These are phyloP conservation scores for Pterobdella sp. DNA, from an alignment of 2,888 invertebrate species.

Conservation along the genomic window DNA sequence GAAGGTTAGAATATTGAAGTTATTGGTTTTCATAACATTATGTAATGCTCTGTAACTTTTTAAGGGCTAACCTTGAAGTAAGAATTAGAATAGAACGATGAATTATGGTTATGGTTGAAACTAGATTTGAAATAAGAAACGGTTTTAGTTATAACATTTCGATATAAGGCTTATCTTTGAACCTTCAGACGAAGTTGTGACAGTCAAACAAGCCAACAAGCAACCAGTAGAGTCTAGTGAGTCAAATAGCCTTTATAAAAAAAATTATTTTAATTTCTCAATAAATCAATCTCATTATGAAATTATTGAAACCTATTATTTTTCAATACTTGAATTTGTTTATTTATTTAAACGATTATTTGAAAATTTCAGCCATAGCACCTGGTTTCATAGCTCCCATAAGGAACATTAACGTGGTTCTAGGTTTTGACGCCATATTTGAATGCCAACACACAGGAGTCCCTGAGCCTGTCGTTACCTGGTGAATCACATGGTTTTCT, in stretches of 20 bases:
- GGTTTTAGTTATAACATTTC: too few relatives aligned
- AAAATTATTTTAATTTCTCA: too few relatives aligned
- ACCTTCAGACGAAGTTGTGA: conserved; percentile 2
- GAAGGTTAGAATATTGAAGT: not conserved
- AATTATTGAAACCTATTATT: too few relatives aligned
- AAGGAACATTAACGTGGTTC: not conserved
- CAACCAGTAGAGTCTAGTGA: not conserved
- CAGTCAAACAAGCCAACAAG: not conserved
- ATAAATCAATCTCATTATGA: too few relatives aligned
- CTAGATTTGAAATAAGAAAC: too few relatives aligned
- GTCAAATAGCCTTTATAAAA: not conserved
- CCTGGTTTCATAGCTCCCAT: conserved; percentile 22
- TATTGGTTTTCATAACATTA: not conserved
- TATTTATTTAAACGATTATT: not conserved
- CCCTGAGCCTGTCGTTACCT: conserved; percentile 13
- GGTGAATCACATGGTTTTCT: too few relatives aligned
- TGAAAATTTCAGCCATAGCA: conserved; percentile 9
- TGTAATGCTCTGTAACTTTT: not conserved
- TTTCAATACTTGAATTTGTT: too few relatives aligned
- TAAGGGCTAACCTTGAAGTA: not conserved
- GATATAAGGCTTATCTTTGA: too few relatives aligned
- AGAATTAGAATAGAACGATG: too few relatives aligned
- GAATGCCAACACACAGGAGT: conserved; percentile 19
- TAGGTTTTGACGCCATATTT: conserved; percentile 13
- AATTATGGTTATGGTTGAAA: too few relatives aligned